Evolutionary conservation across 2,113 vertebrate genomes (phyloP), one percentile per base, ranked within the genome.

Genomic region (Gracilinanus agilis): DNA sequence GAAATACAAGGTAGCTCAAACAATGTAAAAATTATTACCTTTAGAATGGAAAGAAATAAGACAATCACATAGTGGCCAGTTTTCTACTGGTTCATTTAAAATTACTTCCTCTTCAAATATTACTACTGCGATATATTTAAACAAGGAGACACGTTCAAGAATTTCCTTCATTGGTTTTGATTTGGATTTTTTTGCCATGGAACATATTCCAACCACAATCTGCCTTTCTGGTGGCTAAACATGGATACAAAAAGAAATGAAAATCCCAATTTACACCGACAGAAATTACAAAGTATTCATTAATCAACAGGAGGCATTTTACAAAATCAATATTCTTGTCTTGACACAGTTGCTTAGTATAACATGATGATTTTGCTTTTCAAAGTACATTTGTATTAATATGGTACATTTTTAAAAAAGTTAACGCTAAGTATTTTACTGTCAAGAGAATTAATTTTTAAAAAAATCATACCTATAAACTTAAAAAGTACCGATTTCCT

Each of bases 91-190:
- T 95, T 99, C 99, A 13, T 99, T 99, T 97, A 99, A 98, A 97
- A 99, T 99, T 54, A 99, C 98, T 92, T 99, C 99, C 90, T 99
- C 99, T 98, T 99, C 99, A 98, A 99, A 99, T 93, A 99, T 99
- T 55, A 99, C 98, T 93, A 99, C 99, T 44, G 98, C 99, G 97
- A 99, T 99, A 96, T 99, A 99, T 93, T 99, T 99, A 98, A 99
- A 99, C 96, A 99, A 98, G 94, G 99, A 99, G 94, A 99, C 98
- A 44, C 99, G 99, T 96, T 99, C 99, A 97, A 99, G 98, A 97
- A 99, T 99, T 98, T 99, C 99, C 95, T 99, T 99, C 99, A 99
- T 99, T 92, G 99, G 99, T 98, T 99, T 99, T 53, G 99, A 99
- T 96, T 99, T 99, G 21, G 99, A 99, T 97, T 99, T 99, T 97